Evolutionary conservation across 64 coral and sea anemone genomes (phyloP).

Genomic region (Montipora cactus): DNA sequence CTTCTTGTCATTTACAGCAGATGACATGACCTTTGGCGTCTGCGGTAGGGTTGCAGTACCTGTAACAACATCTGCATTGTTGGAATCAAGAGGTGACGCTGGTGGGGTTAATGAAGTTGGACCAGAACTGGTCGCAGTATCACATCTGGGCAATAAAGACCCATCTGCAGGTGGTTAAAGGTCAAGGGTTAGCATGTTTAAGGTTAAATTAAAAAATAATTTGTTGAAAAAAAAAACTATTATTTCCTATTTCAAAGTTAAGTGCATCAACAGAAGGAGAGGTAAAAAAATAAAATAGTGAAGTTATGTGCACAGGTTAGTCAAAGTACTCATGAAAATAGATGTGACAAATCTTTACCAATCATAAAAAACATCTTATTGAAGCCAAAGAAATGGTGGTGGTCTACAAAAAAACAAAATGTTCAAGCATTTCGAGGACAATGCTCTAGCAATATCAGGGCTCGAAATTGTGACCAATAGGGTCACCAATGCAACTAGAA

Average conservation of each 20-base stretch:
- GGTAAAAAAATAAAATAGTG: neutral
- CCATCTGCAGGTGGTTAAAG: slow-evolving; percentile 62
- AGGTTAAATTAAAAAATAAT: neutral
- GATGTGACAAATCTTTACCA: too few species aligned
- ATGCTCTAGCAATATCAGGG: too few species aligned
- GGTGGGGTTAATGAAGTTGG: slow-evolving; percentile 90
- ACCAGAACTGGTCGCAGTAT: slow-evolving; percentile 33
- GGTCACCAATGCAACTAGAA: too few species aligned
- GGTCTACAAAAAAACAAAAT: too few species aligned
- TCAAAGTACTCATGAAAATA: too few species aligned
- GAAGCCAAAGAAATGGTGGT: too few species aligned
- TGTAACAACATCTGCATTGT: slow-evolving; percentile 76
- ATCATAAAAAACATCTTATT: too few species aligned
- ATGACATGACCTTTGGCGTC: neutral
- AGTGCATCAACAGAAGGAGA: neutral
- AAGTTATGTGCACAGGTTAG: neutral
- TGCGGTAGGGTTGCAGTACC: slow-evolving; percentile 20
- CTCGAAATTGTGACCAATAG: too few species aligned
- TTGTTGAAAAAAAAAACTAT: neutral
- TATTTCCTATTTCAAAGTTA: neutral
- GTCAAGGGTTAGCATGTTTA: slow-evolving; percentile 52
- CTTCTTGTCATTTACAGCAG: slow-evolving; percentile 64
- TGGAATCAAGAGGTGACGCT: slow-evolving; percentile 93
- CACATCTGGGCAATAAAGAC: slow-evolving; percentile 80
- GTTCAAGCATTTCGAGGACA: too few species aligned